These are phyloP conservation scores for Calosoma granatense DNA, from an alignment of 1,140 invertebrate species.

Conservation along the genomic window DNA sequence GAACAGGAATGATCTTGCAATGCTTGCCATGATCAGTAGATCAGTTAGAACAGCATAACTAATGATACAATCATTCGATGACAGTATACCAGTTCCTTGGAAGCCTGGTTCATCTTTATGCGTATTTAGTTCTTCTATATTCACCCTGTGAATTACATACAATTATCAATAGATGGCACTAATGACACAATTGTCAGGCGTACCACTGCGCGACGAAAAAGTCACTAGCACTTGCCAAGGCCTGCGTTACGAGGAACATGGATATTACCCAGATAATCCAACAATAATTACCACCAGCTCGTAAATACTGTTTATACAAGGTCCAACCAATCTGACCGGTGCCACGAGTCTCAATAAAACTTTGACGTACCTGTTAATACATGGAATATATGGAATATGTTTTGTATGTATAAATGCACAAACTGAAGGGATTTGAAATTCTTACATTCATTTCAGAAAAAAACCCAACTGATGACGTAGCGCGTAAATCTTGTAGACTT, in stretches of 20 bases:
- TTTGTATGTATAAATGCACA: too few species aligned
- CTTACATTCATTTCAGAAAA: too few species aligned
- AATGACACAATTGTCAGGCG: too few species aligned
- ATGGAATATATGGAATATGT: too few species aligned
- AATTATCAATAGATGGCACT: too few species aligned
- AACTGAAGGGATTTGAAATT: too few species aligned
- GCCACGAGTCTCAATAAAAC: constrained; percentile 24
- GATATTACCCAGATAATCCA: constrained; percentile 38
- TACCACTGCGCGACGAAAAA: constrained; percentile 54
- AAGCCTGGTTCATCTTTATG: neutral
- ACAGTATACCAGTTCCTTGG: neutral
- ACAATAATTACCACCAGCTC: constrained; percentile 40
- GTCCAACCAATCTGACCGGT: constrained; percentile 42
- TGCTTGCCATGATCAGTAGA: constrained; percentile 29
- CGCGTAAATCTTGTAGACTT: too few species aligned
- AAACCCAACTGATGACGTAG: too few species aligned
- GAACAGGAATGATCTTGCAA: constrained; percentile 55
- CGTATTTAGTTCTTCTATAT: neutral
- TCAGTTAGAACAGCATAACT: constrained; percentile 33
- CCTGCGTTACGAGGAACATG: constrained; percentile 45
- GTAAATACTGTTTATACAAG: constrained; percentile 48
- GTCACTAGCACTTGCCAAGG: constrained; percentile 50
- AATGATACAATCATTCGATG: constrained; percentile 21
- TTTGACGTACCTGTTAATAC: too few species aligned
- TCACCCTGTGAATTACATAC: too few species aligned